Base-by-base conservation (phyloP, 2,888 invertebrate species). In the Acanthococcus lagerstroemiae region DNA sequence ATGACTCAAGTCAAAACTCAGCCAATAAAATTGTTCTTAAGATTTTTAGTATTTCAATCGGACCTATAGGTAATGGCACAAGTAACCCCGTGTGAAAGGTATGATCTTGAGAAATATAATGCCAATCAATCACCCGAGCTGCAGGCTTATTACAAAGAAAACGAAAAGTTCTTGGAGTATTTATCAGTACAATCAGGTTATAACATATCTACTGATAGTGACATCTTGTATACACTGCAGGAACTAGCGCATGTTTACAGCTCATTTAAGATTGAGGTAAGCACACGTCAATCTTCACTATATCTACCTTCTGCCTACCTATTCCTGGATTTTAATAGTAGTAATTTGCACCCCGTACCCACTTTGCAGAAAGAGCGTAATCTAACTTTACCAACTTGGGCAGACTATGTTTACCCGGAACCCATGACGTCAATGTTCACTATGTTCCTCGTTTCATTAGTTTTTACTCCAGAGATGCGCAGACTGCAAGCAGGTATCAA, bases 91-190 rank as follows among this genome's bases (percentile, higher is more conserved):
- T 58, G 58, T 26, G 46, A 58, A 7, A 44, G 46, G 15, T 58
- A 58, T 46, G 58, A 58, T 0, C 6, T 58, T 22, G 58, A 58
- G 24, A 46, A 26, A 24, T 24, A 24, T 26, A 25, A 45, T 22
- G 45, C 46, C 26, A 58, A 46, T 37, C 17, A 22, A 9, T 58
- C 58, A 2, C 45, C 44, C 6, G 46, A 58, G 26, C 19, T 44
- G 26, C 37, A 37, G 17, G 46, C 58, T 58, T 58, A 58, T 25
- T 58, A 46, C 19, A 6, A 26, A 19, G 58, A 58, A 26, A 44
- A 58, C 12, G 17, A 25, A 19, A 25, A 26, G 15, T 4, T 46
- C 2, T 46, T 58, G 6, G 44, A 26, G 4, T 46, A 58, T 12
- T 19, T 58, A 15, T 15, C 46, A 6, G 9, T 4, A 2, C 26